phyloP scores from a whole-genome alignment of 2,797 vertebrate species.

The Euthynnus affinis region DNA sequence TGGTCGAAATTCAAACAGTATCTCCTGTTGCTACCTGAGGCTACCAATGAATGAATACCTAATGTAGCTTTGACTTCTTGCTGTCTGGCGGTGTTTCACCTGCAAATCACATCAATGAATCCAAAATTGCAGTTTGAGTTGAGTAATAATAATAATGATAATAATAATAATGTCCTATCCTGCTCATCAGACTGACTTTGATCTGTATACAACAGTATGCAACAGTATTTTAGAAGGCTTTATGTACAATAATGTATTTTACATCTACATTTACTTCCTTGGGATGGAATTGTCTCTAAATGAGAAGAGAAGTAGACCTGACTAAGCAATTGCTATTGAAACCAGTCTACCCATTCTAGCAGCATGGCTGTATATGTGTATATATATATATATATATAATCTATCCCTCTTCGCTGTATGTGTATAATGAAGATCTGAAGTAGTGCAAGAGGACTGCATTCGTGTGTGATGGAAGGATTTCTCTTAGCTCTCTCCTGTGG shows the following conservation, averaged over 20 bases:
- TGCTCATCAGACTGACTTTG: not conserved
- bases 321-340: conserved; percentile 44
- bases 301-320: conserved; percentile 23
- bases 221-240: conserved; percentile 13
- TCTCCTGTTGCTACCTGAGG: not conserved
- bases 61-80: conserved; percentile 19
- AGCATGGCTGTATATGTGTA: conserved; percentile 17
- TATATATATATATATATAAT: no score
- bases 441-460: conserved; percentile 14
- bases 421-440: conserved; percentile 42
- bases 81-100: conserved; percentile 1
- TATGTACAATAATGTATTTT: not conserved
- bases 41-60: conserved; percentile 8
- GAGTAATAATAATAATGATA: conserved; percentile 32
- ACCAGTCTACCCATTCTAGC: conserved; percentile 32
- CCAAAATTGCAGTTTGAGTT: conserved; percentile 10
- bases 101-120: conserved; percentile 12
- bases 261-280: conserved; percentile 26
- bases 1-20: conserved; percentile 11
- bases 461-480: conserved; percentile 30
- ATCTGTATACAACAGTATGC: not conserved
- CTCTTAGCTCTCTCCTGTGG: conserved; percentile 13
- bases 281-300: conserved; percentile 28
- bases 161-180: conserved; percentile 20
- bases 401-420: conserved; percentile 31